Percentiles rank a stretch among this genome's conserved stretches.
phyloP scores from a whole-genome alignment of 2,888 invertebrate species.

The Cenopis cana region DNA sequence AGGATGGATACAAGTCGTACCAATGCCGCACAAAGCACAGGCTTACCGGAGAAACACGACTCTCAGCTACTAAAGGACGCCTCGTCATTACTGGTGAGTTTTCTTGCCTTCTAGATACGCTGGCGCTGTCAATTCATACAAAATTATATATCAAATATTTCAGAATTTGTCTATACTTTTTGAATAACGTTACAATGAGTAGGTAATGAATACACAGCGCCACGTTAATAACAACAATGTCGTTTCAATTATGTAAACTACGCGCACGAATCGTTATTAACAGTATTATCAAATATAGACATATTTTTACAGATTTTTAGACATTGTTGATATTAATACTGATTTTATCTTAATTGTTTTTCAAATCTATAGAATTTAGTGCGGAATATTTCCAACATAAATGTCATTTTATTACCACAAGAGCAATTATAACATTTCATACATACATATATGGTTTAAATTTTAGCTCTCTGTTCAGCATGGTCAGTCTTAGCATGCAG shows the following conservation, averaged over 20 bases:
- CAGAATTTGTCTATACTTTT: background rate
- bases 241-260: conserved; percentile 15
- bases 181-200: background rate
- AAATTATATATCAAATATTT: background rate
- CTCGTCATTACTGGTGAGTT: conserved; percentile 97
- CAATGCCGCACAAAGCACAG: conserved; percentile 97
- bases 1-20: conserved; percentile 97
- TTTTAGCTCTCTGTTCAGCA: background rate
- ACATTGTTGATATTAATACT: conserved; percentile 34
- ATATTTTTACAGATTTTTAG: background rate
- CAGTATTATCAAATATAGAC: background rate
- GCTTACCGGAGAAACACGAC: conserved; percentile 95
- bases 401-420: background rate
- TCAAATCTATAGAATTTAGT: conserved; percentile 23
- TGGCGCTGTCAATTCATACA: conserved; percentile 35
- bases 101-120: conserved; percentile 43
- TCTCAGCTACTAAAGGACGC: conserved; percentile 97
- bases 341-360: conserved; percentile 16
- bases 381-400: conserved; percentile 26
- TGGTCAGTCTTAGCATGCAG: background rate
- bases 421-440: background rate
- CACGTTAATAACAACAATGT: conserved; percentile 40
- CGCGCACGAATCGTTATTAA: background rate
- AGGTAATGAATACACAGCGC: conserved; percentile 34
- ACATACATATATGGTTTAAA: background rate